Percentiles rank a stretch among this genome's conserved stretches.
These are phyloP conservation scores for Danio kyathit DNA, from an alignment of 2,797 vertebrate species.

Conservation along the genomic window DNA sequence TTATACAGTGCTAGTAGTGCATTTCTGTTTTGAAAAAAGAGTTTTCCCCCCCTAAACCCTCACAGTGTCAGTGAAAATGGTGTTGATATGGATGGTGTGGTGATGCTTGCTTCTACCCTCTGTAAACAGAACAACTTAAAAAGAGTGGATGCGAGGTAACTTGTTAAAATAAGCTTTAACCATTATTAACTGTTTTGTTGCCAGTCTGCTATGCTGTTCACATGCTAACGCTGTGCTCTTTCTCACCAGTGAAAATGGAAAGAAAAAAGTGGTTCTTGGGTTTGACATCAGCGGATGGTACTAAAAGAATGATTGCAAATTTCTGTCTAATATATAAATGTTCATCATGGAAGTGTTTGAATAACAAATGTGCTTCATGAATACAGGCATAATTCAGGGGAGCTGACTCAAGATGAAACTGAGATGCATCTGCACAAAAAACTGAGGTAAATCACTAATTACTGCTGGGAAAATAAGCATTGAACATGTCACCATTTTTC, in stretches of 20 bases:
- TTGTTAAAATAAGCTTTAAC: not conserved
- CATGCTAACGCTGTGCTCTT: constrained; percentile 52
- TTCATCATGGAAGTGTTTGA: not conserved
- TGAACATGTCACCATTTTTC: too few relatives aligned
- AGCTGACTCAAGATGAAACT: not conserved
- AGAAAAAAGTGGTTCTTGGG: constrained; percentile 71
- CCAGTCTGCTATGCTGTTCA: not conserved
- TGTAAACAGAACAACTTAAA: constrained; percentile 64
- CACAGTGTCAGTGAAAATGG: constrained; percentile 82
- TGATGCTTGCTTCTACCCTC: constrained; percentile 76
- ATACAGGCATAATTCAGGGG: constrained; percentile 21
- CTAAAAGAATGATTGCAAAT: constrained; percentile 13
- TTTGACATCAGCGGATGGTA: constrained; percentile 80
- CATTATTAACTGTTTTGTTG: not conserved
- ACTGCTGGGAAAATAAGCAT: too few relatives aligned
- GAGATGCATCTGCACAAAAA: constrained; percentile 60
- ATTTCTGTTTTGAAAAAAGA: not conserved
- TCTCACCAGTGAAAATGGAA: constrained; percentile 75
- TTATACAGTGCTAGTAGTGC: not conserved
- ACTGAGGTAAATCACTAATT: constrained; percentile 68
- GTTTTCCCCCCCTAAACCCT: constrained; percentile 53
- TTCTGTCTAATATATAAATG: not conserved
- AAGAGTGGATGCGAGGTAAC: constrained; percentile 81
- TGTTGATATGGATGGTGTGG: constrained; percentile 75
- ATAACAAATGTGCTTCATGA: constrained; percentile 16